phyloP scores from a whole-genome alignment of 2,888 invertebrate species.

The Pardosa pseudoannulata region DNA sequence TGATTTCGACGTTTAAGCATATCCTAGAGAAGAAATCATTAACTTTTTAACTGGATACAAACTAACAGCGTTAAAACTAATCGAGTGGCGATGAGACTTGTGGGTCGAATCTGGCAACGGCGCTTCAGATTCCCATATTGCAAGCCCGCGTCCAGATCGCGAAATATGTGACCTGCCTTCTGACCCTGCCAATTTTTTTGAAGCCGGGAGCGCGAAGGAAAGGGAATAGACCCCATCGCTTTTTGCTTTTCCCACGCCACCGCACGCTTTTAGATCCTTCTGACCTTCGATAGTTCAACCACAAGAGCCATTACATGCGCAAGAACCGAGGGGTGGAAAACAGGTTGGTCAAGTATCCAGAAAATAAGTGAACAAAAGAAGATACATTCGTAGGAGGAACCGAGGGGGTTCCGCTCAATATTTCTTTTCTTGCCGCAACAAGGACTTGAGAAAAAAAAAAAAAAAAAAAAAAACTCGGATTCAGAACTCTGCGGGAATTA shows the following conservation, averaged over 20 bases:
- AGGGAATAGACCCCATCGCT: not conserved
- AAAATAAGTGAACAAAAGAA: conserved; percentile 1
- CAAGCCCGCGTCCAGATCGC: not conserved
- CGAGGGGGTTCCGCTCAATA: not conserved
- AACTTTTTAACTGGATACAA: too few relatives aligned
- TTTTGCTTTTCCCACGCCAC: not conserved
- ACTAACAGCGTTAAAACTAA: too few relatives aligned
- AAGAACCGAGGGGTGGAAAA: not conserved
- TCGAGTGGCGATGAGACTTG: too few relatives aligned
- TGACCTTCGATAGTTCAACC: conserved; percentile 1
- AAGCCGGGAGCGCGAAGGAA: not conserved
- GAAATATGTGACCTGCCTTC: not conserved
- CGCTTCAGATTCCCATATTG: not conserved
- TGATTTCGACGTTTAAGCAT: too few relatives aligned
- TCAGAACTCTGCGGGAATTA: too few relatives aligned
- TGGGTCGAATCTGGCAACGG: too few relatives aligned
- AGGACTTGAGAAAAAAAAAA: too few relatives aligned
- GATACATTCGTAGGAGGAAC: conserved; percentile 2
- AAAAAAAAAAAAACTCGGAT: too few relatives aligned
- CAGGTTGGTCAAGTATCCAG: conserved; percentile 5
- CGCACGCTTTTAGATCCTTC: not conserved
- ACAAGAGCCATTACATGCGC: not conserved
- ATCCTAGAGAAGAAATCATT: too few relatives aligned
- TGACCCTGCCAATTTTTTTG: conserved; percentile 1
- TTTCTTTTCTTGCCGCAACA: too few relatives aligned